Evolutionary conservation across 2,797 vertebrate species (phyloP).

Genomic region (Cheirogaleus major): DNA sequence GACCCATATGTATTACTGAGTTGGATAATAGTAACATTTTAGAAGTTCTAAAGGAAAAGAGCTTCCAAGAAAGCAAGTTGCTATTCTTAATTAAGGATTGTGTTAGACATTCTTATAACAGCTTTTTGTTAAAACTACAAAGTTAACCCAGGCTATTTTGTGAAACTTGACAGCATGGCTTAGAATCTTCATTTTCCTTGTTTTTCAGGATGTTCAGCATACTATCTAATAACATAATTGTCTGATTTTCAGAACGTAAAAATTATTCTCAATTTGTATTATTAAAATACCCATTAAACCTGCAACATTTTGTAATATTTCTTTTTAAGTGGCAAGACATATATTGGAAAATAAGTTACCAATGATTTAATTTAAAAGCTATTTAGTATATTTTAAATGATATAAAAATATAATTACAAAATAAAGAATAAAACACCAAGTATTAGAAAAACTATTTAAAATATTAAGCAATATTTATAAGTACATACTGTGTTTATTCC

Average conservation of each 20-base stretch:
- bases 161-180: neutral
- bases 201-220: neutral
- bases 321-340: conserved; percentile 23
- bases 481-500: neutral
- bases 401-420: neutral
- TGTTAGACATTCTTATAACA: neutral
- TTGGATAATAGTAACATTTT: neutral
- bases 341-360: conserved; percentile 23
- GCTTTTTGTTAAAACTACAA: neutral
- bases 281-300: neutral
- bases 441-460: neutral
- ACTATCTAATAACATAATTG: neutral
- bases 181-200: neutral
- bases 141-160: neutral
- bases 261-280: neutral
- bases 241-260: neutral
- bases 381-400: neutral
- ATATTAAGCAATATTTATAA: neutral
- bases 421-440: neutral
- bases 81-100: conserved; percentile 4
- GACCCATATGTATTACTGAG: neutral
- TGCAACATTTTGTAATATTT: conserved; percentile 33
- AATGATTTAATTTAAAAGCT: neutral
- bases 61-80: neutral
- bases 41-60: neutral